Base-by-base conservation (phyloP, 2,888 invertebrate genomes). In the Stictocephala bisonia region DNA sequence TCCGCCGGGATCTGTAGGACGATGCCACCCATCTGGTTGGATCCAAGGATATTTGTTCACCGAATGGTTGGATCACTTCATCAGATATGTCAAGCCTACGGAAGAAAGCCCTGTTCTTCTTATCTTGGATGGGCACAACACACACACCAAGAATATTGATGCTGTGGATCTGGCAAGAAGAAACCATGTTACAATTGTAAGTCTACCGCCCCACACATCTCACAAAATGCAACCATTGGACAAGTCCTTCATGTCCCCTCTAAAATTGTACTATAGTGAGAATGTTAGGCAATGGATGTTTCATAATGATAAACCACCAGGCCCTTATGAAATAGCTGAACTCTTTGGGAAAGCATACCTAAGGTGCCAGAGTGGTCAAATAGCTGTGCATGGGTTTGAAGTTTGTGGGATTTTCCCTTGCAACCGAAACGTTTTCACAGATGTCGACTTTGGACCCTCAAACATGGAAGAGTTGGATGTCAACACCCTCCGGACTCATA, bases 51-150 rank as follows among this genome's bases (percentile, higher is more conserved):
- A 80, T 22, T 68, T 81, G 2, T 82, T 82, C 74, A 76, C 80
- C 1, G 56, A 80, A 29, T 82, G 82, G 82, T 77, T 83, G 27
- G 58, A 78, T 15, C 81, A 83, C 76, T 81, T 82, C 64, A 72
- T 79, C 20, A 20, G 72, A 0, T 56, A 66, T 22, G 72, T 79
- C 20, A 80, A 80, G 20, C 80, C 80, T 3, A 72, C 78, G 20
- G 58, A 67, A 60, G 75, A 79, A 24, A 44, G 78, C 56, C 79
- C 79, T 31, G 77, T 80, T 11, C 64, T 81, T n/a, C 71, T 80
- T 3, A 13, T 76, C 1, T 50, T 77, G 9, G 76, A 76, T 72
- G 77, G 74, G 2, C 78, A 78, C 51, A 58, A 58, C n/a, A 40
- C 72, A 0, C 77, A 78, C 64, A 75, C 64, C 3, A 77, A 72